Base-by-base conservation (phyloP, 2,888 invertebrate species). In the Helicoverpa assulta region DNA sequence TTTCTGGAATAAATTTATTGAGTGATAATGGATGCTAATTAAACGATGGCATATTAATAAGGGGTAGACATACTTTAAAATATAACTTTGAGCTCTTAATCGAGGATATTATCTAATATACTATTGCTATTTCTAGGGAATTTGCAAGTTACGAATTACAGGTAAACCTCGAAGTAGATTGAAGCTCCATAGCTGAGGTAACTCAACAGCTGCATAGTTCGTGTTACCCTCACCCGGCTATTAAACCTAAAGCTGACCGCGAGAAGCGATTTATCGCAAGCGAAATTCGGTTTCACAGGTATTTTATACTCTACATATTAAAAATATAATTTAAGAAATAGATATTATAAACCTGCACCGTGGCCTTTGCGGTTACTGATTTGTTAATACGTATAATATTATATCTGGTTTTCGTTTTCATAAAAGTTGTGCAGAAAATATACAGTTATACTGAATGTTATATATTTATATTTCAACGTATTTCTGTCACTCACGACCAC, bases 21-120 rank as follows among this genome's bases (percentile, higher is more conserved):
- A 19, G 78, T 66, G 78, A 43, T 69, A 78, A 76, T 73, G 58
- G 64, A 62, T 18, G 73, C 62, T 76, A 62, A 73, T 77, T 76
- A 63, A 61, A 26, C 58, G 57, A 76, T 68, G 68, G 57, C 40
- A 51, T 62, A 73, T 43, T 76, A 76, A 76, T 61, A 61, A 51
- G 55, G 5, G 57, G 37, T n/a, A 26, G 57, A 73, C 51, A 73
- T 57, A 61, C 33, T 63, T 64, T 21, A 76, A 77, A 62, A 73
- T 57, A 57, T 54, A 51, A 18, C 40, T 0, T 67, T 43, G 1
- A 5, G 43, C 19, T 33, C 40, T 58, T 50, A 6, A 50, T 43
- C 58, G 16, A 5, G 51, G 43, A 18, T 37, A 50, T 52, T 14
- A 0, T 12, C 10, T 7, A 12, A 37, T 57, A 40, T 16, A 29